Conservation (phyloP, 2,113 vertebrate species). For the Chrysochloris asiatica region DNA sequence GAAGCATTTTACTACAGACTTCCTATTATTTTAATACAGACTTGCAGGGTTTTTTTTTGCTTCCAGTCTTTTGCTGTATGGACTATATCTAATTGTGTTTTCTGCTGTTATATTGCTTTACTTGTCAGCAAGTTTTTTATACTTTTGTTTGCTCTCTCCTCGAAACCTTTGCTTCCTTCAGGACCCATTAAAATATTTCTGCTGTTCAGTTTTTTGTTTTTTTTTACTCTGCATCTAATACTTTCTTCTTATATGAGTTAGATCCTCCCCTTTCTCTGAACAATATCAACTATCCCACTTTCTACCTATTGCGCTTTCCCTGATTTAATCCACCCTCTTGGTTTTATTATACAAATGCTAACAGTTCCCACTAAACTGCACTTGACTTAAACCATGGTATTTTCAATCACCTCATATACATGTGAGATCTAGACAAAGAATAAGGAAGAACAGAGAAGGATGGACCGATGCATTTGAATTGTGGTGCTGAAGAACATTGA, state of each 20-base stretch:
- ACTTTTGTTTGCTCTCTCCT: background rate
- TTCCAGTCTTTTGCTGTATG: background rate
- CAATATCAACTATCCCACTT: background rate
- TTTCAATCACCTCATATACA: no score
- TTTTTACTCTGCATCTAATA: background rate
- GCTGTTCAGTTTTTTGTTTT: background rate
- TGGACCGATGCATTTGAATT: no score
- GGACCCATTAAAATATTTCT: background rate
- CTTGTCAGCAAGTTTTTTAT: background rate
- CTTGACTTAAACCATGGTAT: no score
- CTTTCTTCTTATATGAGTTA: background rate
- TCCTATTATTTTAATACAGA: background rate
- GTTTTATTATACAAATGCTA: background rate
- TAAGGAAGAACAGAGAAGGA: no score
- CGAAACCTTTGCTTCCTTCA: background rate
- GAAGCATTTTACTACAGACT: background rate
- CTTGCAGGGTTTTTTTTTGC: background rate
- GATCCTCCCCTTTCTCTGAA: background rate
- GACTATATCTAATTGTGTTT: background rate
- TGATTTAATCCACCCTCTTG: background rate
- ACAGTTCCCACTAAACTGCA: background rate
- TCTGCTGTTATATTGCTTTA: background rate
- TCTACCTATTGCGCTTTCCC: background rate
- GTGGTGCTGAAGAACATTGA: no score
- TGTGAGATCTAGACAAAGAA: no score